Percentiles rank a stretch among this genome's conserved stretches.
phyloP scores from a whole-genome alignment of 2,113 vertebrate species.

The Mellivora capensis region DNA sequence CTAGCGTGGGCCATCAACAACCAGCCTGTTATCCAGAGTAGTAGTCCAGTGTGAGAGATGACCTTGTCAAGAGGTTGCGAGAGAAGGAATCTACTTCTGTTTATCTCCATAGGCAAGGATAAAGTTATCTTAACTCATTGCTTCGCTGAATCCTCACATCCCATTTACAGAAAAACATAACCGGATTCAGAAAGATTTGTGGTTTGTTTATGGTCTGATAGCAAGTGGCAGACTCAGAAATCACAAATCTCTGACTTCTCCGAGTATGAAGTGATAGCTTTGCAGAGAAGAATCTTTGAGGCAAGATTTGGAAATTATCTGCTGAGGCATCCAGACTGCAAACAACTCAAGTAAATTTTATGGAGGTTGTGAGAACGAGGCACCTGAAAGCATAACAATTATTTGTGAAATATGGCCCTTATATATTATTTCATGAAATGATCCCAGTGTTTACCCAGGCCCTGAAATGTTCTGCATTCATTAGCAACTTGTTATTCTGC shows the following conservation, averaged over 20 bases:
- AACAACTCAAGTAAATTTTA: neutral
- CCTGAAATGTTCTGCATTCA: neutral
- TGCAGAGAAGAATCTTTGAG: neutral
- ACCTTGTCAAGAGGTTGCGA: neutral
- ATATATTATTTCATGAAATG: neutral
- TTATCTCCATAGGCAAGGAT: neutral
- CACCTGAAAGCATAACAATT: neutral
- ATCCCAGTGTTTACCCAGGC: neutral
- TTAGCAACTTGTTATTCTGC: neutral
- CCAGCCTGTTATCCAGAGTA: neutral
- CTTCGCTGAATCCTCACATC: neutral
- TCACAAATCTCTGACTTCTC: neutral
- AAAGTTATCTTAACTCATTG: neutral
- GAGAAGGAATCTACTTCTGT: neutral
- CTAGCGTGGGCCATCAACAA: neutral
- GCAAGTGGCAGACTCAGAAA: neutral
- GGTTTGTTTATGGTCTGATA: neutral
- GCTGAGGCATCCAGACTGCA: neutral
- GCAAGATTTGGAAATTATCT: neutral
- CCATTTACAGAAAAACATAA: neutral
- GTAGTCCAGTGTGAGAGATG: neutral
- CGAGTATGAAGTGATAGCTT: neutral
- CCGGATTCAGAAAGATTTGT: neutral
- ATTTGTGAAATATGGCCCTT: neutral
- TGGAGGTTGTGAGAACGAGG: neutral